phyloP scores from a whole-genome alignment of 1,140 invertebrate species.

The Chelonus insularis region DNA sequence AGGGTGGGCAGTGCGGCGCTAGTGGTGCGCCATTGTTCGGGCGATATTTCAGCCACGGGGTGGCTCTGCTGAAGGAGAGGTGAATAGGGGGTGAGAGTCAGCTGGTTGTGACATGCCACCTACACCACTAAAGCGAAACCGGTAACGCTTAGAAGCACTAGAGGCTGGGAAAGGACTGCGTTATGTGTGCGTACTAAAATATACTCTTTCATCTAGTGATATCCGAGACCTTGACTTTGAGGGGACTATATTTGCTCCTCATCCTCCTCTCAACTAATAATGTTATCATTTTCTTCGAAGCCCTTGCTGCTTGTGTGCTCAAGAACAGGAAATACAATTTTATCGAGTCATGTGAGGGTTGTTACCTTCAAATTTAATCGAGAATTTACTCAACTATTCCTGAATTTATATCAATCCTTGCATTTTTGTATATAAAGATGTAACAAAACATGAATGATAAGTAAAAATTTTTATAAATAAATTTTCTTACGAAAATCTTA shows the following conservation, averaged over 20 bases:
- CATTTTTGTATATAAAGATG: no score
- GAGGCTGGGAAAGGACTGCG: constrained; percentile 47
- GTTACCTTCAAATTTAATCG: no score
- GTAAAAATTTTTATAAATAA: no score
- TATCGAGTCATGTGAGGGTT: no score
- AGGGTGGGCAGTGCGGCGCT: constrained; percentile 33
- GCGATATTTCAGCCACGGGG: constrained; percentile 56
- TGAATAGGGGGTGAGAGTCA: constrained; percentile 46
- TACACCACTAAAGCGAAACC: constrained; percentile 55
- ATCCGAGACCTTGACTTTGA: constrained; percentile 44
- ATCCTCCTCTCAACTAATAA: constrained; percentile 17
- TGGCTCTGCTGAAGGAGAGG: constrained; percentile 33
- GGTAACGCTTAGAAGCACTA: constrained; percentile 49
- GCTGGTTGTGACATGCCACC: constrained; percentile 59
- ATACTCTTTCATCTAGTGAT: constrained; percentile 45
- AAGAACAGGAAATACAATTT: neutral
- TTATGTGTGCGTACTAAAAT: constrained; percentile 25
- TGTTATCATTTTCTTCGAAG: constrained; percentile 13
- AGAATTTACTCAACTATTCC: no score
- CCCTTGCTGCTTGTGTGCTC: neutral
- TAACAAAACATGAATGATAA: no score
- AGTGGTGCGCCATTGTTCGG: constrained; percentile 50
- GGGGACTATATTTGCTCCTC: no score
- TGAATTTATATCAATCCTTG: no score
- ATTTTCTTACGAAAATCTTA: no score